phyloP scores from a whole-genome alignment of 2,797 vertebrate genomes.

The Halcyon leucocephala region DNA sequence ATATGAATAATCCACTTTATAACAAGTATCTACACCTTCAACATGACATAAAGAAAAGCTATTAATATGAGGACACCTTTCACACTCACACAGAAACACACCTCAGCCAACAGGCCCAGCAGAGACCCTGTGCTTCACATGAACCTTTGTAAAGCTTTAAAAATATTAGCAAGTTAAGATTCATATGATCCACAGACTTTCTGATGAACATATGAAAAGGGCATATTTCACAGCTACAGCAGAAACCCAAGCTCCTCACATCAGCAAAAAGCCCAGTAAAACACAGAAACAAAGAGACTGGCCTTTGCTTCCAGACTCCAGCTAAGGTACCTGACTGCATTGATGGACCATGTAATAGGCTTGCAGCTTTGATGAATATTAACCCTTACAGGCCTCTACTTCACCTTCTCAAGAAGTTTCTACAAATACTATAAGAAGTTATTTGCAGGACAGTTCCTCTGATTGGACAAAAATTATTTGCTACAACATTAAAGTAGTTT shows the following conservation, averaged over 20 bases:
- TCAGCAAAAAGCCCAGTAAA: constrained; percentile 38
- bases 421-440: background rate
- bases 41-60: background rate
- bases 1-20: background rate
- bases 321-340: background rate
- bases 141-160: background rate
- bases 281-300: background rate
- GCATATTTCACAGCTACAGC: constrained; percentile 12
- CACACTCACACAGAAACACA: background rate
- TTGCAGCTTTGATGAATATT: constrained; percentile 27
- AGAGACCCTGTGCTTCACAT: background rate
- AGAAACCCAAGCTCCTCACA: constrained; percentile 26
- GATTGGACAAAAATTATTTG: background rate
- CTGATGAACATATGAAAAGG: constrained; percentile 33
- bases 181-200: background rate
- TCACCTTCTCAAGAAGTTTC: background rate
- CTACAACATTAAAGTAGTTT: background rate
- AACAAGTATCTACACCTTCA: background rate
- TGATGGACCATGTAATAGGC: background rate
- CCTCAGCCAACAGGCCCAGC: background rate
- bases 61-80: background rate
- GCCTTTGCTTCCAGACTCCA: background rate
- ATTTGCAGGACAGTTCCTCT: background rate
- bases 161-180: background rate
- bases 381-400: background rate